Evolutionary conservation across 2,888 invertebrate species (phyloP), one percentile per base, ranked within the genome.

Genomic region (Drosophila mettleri): DNA sequence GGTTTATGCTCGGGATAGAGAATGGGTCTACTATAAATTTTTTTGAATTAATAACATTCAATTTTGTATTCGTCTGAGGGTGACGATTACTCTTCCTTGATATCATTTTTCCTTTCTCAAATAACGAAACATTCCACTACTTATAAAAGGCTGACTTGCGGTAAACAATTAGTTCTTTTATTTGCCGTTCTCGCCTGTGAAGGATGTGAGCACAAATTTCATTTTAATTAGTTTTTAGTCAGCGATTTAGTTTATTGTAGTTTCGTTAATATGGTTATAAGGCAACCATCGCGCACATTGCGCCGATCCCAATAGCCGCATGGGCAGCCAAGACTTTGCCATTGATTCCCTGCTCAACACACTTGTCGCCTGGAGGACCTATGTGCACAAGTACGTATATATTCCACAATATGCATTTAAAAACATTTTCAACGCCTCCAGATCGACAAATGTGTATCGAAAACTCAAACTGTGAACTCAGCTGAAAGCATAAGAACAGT

Each of bases 341-440:
- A 33, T 0, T 49, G 7, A 62, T 3, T 24, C 20, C 33, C 12
- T 3, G 2, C 2, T 18, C 7, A 8, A 41, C 48, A 18, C 20
- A 64, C 14, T 12, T 54, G 45, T n/a, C 52, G 27, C 49, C 86
- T 86, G 62, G 63, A 80, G 45, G 45, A 45, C 45, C 43, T 43
- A 24, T 27, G n/a, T 43, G n/a, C 12, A 39, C 14, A 39, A 14
- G 12, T 27, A 27, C 24, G 24, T 22, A 68, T 58, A 58, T 62
- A 65, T 69, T 57, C 58, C 43, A 49, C 55, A 24, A 49, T 16
- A 43, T 18, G 10, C 16, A n/a, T n/a, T 43, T n/a, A 16, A 12
- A 12, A 51, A 24, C 29, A 63, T 71, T 59, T 57, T 71, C 80
- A 68, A 80, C 84, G 84, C 65, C 48, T 83, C 77, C 84, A 63